Percentiles rank a stretch among this genome's conserved stretches.
These are phyloP conservation scores for Eustalomyia histrio DNA, from an alignment of 2,888 invertebrate species.

Conservation along the genomic window DNA sequence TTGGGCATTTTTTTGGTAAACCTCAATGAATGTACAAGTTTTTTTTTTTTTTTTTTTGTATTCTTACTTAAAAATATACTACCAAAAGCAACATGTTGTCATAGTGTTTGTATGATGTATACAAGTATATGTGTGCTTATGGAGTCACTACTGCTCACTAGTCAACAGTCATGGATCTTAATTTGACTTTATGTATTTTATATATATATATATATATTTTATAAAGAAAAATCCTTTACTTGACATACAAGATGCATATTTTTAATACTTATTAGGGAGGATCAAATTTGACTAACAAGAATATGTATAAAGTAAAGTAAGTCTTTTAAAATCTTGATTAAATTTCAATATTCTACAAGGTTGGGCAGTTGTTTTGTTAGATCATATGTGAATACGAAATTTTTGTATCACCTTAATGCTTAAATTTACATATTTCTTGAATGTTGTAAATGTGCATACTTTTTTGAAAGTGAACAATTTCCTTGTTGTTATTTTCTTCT, in stretches of 20 bases:
- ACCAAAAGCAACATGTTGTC: background rate
- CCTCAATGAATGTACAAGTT: background rate
- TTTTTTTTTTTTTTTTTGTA: too few relatives aligned
- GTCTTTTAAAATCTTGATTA: too few relatives aligned
- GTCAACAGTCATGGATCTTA: slow-evolving; percentile 1
- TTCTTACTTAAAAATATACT: slow-evolving; percentile 7
- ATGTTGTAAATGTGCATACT: background rate
- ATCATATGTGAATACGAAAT: background rate
- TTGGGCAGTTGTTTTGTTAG: background rate
- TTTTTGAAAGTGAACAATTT: background rate
- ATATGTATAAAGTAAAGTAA: too few relatives aligned
- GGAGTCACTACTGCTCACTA: background rate
- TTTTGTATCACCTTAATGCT: background rate
- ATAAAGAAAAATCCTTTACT: background rate
- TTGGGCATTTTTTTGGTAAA: slow-evolving; percentile 3
- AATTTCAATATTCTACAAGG: too few relatives aligned
- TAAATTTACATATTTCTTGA: background rate
- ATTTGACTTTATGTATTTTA: slow-evolving; percentile 7
- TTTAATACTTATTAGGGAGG: too few relatives aligned
- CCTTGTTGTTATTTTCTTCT: background rate
- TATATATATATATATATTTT: too few relatives aligned
- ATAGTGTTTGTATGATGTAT: background rate
- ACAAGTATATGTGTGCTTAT: background rate
- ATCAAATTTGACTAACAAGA: too few relatives aligned
- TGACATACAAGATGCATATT: background rate